Conservation (phyloP, 2,888 invertebrate species). For the Siphonodentalium dalli region DNA sequence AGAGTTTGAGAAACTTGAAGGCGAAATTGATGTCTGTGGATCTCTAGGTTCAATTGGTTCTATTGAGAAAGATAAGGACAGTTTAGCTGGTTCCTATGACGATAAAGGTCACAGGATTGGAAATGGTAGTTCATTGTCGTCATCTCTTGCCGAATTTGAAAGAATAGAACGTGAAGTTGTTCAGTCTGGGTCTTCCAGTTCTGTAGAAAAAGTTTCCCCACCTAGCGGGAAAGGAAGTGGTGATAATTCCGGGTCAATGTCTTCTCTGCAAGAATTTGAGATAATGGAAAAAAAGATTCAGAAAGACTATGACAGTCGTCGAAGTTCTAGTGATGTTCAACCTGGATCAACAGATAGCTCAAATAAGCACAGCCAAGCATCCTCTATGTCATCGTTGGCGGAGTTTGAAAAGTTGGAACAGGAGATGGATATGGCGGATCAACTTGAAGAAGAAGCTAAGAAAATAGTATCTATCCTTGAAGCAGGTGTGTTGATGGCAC, state of each 20-base stretch:
- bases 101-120: slow-evolving; percentile 75
- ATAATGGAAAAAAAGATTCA: slow-evolving; percentile 79
- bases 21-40: slow-evolving; percentile 70
- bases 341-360: slow-evolving; percentile 62
- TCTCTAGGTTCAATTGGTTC: slow-evolving; percentile 44
- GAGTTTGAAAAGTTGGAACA: slow-evolving; percentile 63
- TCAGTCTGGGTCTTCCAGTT: slow-evolving; percentile 69
- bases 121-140: slow-evolving; percentile 89
- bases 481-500: slow-evolving; percentile 51
- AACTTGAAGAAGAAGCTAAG: slow-evolving; percentile 62
- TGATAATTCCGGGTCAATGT: slow-evolving; percentile 50
- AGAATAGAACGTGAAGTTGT: slow-evolving; percentile 82
- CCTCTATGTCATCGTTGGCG: slow-evolving; percentile 57
- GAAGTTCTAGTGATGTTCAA: no score
- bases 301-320: slow-evolving; percentile 40
- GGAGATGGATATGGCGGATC: slow-evolving; percentile 51
- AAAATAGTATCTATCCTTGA: slow-evolving; percentile 62
- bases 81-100: slow-evolving; percentile 51
- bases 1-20: slow-evolving; percentile 92
- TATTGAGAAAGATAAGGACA: slow-evolving; percentile 70
- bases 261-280: slow-evolving; percentile 90
- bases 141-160: slow-evolving; percentile 89
- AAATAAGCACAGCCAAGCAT: slow-evolving; percentile 50
- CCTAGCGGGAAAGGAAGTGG: slow-evolving; percentile 50
- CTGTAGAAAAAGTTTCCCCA: slow-evolving; percentile 71